These are phyloP conservation scores for Cotesia typhae DNA, from an alignment of 1,140 invertebrate genomes.

Conservation along the genomic window DNA sequence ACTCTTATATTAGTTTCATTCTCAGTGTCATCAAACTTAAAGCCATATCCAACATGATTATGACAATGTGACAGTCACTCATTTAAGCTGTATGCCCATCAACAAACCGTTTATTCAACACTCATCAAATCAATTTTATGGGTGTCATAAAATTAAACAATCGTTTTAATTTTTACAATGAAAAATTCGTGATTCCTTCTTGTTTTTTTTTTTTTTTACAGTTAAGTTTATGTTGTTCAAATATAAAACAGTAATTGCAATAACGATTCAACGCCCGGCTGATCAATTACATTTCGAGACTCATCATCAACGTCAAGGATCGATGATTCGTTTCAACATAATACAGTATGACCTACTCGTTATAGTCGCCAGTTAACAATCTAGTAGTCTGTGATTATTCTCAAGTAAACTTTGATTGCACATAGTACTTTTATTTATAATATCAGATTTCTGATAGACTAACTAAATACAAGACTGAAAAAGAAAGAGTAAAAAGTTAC, in stretches of 20 bases:
- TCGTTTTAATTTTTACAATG: no score
- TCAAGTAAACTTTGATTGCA: no score
- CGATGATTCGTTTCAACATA: constrained; percentile 15
- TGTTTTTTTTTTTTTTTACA: no score
- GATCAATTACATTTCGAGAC: constrained; percentile 13
- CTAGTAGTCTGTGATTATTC: neutral
- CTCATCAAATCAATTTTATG: no score
- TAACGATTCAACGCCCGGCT: constrained; percentile 3
- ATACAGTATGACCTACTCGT: neutral
- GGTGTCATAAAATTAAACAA: no score
- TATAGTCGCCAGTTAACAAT: constrained; percentile 6
- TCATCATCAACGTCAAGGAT: constrained; percentile 20
- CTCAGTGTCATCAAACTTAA: no score
- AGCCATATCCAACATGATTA: no score
- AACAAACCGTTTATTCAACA: no score
- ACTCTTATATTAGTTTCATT: no score
- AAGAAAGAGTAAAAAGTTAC: neutral
- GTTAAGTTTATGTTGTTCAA: neutral
- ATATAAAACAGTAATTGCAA: constrained; percentile 5
- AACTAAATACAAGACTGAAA: neutral
- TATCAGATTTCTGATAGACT: neutral
- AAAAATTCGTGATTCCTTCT: no score
- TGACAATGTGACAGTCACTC: no score
- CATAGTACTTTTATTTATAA: neutral
- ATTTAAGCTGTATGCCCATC: no score